Evolutionary conservation across 2,888 invertebrate species (phyloP).

Genomic region (Hypolimnas misippus): DNA sequence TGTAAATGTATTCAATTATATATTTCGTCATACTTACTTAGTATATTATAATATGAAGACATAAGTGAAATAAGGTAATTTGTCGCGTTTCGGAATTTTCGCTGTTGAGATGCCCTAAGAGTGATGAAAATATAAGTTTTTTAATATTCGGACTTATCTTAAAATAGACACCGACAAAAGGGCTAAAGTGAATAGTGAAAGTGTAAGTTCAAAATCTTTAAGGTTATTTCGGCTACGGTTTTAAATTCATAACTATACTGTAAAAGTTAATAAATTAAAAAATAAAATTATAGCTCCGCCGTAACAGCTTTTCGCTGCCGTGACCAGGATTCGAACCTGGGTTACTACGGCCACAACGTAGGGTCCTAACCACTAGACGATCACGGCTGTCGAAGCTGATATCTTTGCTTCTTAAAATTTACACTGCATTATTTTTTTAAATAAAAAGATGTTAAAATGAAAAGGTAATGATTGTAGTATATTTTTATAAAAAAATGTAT

Average conservation of each 20-base stretch:
- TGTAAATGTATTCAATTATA: background rate
- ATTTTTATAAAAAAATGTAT: background rate
- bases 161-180: no score
- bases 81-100: no score
- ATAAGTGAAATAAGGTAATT: no score
- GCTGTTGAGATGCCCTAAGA: no score
- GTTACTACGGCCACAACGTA: slow-evolving; percentile 91
- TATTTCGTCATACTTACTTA: slow-evolving; percentile 3
- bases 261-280: background rate
- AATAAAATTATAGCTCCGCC: slow-evolving; percentile 50
- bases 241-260: no score
- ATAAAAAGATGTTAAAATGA: slow-evolving; percentile 18
- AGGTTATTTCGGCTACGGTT: no score
- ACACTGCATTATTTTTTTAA: background rate
- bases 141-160: no score
- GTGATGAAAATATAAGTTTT: no score
- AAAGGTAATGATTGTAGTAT: slow-evolving; percentile 1
- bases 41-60: no score
- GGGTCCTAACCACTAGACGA: slow-evolving; percentile 91
- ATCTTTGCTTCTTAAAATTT: background rate
- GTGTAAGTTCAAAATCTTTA: no score
- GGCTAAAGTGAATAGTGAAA: no score
- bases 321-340: slow-evolving; percentile 91
- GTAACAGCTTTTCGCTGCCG: slow-evolving; percentile 72
- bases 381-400: slow-evolving; percentile 64